Conservation (phyloP, 1,140 invertebrate genomes). For the Cheumatopsyche charites region DNA sequence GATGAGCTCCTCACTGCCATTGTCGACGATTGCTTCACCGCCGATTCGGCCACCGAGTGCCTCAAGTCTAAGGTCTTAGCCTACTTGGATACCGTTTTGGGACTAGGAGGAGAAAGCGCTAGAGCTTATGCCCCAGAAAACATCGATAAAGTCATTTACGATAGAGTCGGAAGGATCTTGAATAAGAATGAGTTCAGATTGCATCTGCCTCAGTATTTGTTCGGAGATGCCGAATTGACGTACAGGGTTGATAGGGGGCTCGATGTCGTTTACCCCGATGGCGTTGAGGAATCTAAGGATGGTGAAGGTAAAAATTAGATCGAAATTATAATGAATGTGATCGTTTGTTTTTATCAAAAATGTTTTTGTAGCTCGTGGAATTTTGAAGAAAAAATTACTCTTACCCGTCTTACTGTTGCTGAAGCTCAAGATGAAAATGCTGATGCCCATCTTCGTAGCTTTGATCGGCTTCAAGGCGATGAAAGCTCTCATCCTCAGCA, state of each 20-base stretch:
- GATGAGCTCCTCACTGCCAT: constrained; percentile 74
- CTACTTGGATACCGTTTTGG: constrained; percentile 72
- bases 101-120: constrained; percentile 66
- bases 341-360: neutral
- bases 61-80: constrained; percentile 74
- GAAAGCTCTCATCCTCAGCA: constrained; percentile 82
- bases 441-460: constrained; percentile 81
- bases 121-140: constrained; percentile 64
- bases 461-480: constrained; percentile 80
- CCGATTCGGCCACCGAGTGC: constrained; percentile 69
- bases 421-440: constrained; percentile 81
- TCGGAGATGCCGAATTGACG: constrained; percentile 69
- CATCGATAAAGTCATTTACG: constrained; percentile 75
- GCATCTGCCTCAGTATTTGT: constrained; percentile 73
- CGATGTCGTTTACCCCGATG: constrained; percentile 63
- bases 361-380: constrained; percentile 60
- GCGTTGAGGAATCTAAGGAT: constrained; percentile 58
- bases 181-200: constrained; percentile 73
- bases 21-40: constrained; percentile 72
- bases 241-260: constrained; percentile 72
- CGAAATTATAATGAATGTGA: neutral
- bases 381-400: constrained; percentile 81
- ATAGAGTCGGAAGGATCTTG: constrained; percentile 71
- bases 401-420: constrained; percentile 77
- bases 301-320: constrained; percentile 53